Percentiles rank a stretch among this genome's conserved stretches.
Evolutionary conservation across 2,113 vertebrate genomes (phyloP).

Genomic region (Hippoglossus stenolepis): DNA sequence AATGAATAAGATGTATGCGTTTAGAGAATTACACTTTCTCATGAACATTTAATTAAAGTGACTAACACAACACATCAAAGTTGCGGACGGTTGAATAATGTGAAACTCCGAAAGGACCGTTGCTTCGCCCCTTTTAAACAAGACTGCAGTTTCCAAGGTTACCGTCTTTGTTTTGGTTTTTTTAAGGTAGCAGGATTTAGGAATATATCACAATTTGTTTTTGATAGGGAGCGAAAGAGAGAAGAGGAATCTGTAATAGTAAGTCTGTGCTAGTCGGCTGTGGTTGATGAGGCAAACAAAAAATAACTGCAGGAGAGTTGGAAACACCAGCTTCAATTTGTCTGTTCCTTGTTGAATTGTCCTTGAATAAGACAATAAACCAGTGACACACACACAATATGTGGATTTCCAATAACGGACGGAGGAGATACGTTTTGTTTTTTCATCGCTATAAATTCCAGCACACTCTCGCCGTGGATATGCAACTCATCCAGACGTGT

Average conservation of each 20-base stretch:
- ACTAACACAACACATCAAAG: conserved; percentile 21
- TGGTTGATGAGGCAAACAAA: not conserved
- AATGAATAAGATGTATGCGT: not conserved
- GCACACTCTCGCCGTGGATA: not conserved
- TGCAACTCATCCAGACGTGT: conserved; percentile 27
- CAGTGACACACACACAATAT: not conserved
- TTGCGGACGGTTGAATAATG: conserved; percentile 33
- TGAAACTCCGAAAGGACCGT: conserved; percentile 20
- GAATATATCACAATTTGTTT: conserved; percentile 57
- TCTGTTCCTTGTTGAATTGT: not conserved
- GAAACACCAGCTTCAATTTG: not conserved
- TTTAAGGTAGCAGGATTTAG: conserved; percentile 26
- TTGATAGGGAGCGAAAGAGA: conserved; percentile 38
- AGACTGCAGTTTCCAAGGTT: conserved; percentile 75
- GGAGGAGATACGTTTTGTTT: not conserved
- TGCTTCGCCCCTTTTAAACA: conserved; percentile 55
- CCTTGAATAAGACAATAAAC: conserved; percentile 20
- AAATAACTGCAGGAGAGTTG: not conserved
- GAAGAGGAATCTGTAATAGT: conserved; percentile 16
- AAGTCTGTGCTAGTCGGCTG: conserved; percentile 2
- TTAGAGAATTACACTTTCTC: not conserved
- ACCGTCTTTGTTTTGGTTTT: conserved; percentile 56
- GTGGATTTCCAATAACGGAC: not conserved
- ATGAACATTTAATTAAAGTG: not conserved
- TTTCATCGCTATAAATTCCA: conserved; percentile 7